Evolutionary conservation across 2,113 vertebrate genomes (phyloP), one percentile per base, ranked within the genome.

Genomic region (Protobothrops flavoviridis): DNA sequence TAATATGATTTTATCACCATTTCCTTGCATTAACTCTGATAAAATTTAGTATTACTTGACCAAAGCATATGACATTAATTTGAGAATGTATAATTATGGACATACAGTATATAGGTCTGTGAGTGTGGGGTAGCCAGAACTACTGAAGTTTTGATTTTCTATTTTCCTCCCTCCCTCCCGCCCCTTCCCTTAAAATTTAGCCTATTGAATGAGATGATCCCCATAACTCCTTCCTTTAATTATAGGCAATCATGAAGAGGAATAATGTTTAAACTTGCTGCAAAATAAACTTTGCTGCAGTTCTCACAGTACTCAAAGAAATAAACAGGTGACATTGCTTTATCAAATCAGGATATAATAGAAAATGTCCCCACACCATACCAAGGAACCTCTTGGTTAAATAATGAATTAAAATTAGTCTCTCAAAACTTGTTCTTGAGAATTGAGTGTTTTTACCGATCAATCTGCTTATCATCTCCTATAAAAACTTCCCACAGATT

Each of bases 1-100:
- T 94, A 85, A 93, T 89, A 94, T 90, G 52, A 56, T n/a, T 95
- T 59, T 0, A 4, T 52, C 91, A 43, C 43, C 59, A 7, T 21
- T 48, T 43, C 5, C 88, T 93, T 17, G 74, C 87, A 93, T 6
- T 10, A 48, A 48, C 2, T 29, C 33, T 88, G 8, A 39, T 57
- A 29, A 81, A 26, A 90, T 56, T 10, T 86, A 53, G 5, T 91
- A 61, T 59, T 61, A 69, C 85, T 8, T 26, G 1, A 48, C 57
- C 13, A 92, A 88, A 55, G 12, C 26, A 21, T 69, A 89, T 64
- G 69, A 39, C 15, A 81, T 81, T 33, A 81, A 39, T n/a, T 33
- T 81, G 15, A 81, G 15, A 33, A 39, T n/a, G 69, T 2, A 39
- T 81, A 15, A 20, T 81, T 81, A 81, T 81, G 33, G 20, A 81